Evolutionary conservation across 2,888 invertebrate genomes (phyloP).

Genomic region (Cheilosia soror): DNA sequence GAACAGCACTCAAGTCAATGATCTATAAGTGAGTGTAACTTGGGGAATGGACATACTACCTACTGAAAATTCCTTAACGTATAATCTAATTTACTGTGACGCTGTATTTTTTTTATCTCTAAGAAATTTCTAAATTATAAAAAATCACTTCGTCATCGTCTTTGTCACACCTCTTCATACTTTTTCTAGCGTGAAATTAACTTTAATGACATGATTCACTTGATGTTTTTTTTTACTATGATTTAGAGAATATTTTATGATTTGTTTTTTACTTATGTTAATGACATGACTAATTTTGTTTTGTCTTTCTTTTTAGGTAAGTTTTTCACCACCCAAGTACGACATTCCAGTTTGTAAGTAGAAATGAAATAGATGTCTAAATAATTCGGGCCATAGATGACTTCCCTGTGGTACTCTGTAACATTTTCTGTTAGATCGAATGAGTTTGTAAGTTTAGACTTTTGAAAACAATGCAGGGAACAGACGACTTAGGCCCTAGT

Average conservation of each 20-base stretch:
- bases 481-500: no score
- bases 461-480: no score
- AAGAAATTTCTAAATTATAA: neutral
- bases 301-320: constrained; percentile 4
- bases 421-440: no score
- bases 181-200: neutral
- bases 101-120: no score
- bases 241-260: neutral
- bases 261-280: no score
- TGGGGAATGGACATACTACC: neutral
- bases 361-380: neutral
- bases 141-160: neutral
- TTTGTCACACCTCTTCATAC: neutral
- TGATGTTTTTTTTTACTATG: neutral
- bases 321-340: neutral
- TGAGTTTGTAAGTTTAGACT: no score
- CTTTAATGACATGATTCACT: neutral
- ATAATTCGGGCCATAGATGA: neutral
- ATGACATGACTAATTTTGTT: neutral
- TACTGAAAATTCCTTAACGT: neutral
- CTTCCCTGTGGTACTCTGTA: neutral
- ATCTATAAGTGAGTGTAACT: neutral
- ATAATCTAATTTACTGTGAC: neutral
- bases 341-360: neutral
- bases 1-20: neutral